phyloP scores from a whole-genome alignment of 2,113 vertebrate genomes.

The pig (Sus scrofa) region T2T-Sscrofa CM000830.6:23760001-23760500 shows the following conservation, averaged over 20 bases:
- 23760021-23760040: constrained; percentile 42
- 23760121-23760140: constrained; percentile 53
- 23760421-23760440: no score
- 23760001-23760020: background rate
- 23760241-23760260: background rate
- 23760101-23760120: constrained; percentile 43
- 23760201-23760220: background rate
- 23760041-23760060: constrained; percentile 2
- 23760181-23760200: background rate
- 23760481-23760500: no score
- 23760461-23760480: no score
- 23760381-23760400: no score
- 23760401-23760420: no score
- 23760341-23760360: no score
- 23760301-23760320: constrained; percentile 18
- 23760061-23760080: constrained; percentile 24
- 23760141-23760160: constrained; percentile 37
- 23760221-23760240: no score
- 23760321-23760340: background rate
- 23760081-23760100: constrained; percentile 54
- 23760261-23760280: background rate
- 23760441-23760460: no score
- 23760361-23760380: no score
- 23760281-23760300: background rate
- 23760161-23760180: background rate